Evolutionary conservation across 1,140 invertebrate species (phyloP).

Genomic region (Drosophila equinoxialis): DNA sequence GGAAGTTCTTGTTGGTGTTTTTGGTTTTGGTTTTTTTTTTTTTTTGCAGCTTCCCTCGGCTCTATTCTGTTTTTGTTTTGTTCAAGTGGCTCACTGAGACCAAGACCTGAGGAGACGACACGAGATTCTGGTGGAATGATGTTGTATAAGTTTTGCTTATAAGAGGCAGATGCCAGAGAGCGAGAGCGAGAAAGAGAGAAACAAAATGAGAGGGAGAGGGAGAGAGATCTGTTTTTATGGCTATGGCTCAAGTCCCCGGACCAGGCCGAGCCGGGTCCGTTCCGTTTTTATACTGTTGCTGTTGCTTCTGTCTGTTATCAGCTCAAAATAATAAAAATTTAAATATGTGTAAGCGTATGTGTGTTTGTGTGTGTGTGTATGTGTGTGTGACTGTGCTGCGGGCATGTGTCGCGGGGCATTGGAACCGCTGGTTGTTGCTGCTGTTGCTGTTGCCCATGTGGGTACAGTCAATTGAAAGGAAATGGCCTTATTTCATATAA

Average conservation of each 20-base stretch:
- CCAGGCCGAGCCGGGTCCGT: constrained; percentile 47
- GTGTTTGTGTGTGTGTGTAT: constrained; percentile 21
- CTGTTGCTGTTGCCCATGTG: constrained; percentile 71
- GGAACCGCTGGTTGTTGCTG: constrained; percentile 23
- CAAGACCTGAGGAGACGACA: constrained; percentile 5
- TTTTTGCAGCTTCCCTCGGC: constrained; percentile 69
- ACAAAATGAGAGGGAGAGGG: not conserved
- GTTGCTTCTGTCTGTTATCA: constrained; percentile 71
- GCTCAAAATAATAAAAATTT: constrained; percentile 81
- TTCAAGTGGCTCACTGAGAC: constrained; percentile 57
- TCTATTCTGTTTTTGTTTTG: constrained; percentile 44
- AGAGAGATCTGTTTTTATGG: constrained; percentile 65
- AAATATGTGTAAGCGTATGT: constrained; percentile 56
- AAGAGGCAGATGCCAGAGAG: too few species aligned
- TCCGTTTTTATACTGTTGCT: constrained; percentile 25
- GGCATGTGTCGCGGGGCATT: constrained; percentile 64
- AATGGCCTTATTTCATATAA: constrained; percentile 81
- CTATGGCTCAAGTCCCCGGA: constrained; percentile 65
- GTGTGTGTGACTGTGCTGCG: constrained; percentile 43
- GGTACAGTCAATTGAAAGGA: constrained; percentile 82
- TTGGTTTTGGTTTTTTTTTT: too few species aligned
- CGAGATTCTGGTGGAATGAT: constrained; percentile 6
- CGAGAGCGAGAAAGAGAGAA: not conserved
- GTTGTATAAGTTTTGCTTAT: constrained; percentile 62
- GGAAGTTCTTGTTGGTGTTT: constrained; percentile 31